Evolutionary conservation across 2,888 invertebrate species (phyloP).

Genomic region (Hybos culiciformis): DNA sequence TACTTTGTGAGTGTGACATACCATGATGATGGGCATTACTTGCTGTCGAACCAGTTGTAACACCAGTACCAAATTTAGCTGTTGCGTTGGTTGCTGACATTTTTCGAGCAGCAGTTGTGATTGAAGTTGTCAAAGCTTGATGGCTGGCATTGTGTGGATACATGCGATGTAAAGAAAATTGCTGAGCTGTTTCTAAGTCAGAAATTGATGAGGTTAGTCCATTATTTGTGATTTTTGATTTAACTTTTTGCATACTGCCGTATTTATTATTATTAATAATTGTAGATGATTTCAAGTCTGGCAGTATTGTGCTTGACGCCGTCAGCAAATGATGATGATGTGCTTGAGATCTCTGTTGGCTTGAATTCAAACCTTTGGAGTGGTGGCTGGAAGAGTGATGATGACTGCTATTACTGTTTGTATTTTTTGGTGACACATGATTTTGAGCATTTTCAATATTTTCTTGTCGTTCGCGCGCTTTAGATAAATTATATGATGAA

Average conservation of each 20-base stretch:
- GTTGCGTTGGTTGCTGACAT: slow-evolving; percentile 13
- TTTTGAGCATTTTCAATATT: slow-evolving; percentile 8
- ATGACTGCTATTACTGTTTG: slow-evolving; percentile 30
- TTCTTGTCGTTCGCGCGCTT: slow-evolving; percentile 17
- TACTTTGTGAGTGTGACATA: slow-evolving; percentile 49
- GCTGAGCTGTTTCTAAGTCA: slow-evolving; percentile 32
- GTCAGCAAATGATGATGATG: slow-evolving; percentile 21
- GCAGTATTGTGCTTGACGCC: slow-evolving; percentile 26
- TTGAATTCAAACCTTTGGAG: slow-evolving; percentile 10
- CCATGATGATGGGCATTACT: slow-evolving; percentile 17
- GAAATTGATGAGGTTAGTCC: slow-evolving; percentile 29
- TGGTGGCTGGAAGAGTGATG: slow-evolving; percentile 21
- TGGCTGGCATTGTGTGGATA: slow-evolving; percentile 25
- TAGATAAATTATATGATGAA: slow-evolving; percentile 26
- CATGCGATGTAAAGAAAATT: slow-evolving; percentile 34
- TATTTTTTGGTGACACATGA: slow-evolving; percentile 26
- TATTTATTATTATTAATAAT: slow-evolving; percentile 26
- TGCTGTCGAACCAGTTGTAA: slow-evolving; percentile 13
- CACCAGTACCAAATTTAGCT: slow-evolving; percentile 12
- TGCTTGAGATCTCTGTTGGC: slow-evolving; percentile 11
- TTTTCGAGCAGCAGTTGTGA: slow-evolving; percentile 31
- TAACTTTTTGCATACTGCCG: slow-evolving; percentile 33
- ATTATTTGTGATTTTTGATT: slow-evolving; percentile 27
- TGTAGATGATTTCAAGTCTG: slow-evolving; percentile 34
- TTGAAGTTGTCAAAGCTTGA: slow-evolving; percentile 28